Base-by-base conservation (phyloP, 2,888 invertebrate genomes). In the Salpingus planirostris region DNA sequence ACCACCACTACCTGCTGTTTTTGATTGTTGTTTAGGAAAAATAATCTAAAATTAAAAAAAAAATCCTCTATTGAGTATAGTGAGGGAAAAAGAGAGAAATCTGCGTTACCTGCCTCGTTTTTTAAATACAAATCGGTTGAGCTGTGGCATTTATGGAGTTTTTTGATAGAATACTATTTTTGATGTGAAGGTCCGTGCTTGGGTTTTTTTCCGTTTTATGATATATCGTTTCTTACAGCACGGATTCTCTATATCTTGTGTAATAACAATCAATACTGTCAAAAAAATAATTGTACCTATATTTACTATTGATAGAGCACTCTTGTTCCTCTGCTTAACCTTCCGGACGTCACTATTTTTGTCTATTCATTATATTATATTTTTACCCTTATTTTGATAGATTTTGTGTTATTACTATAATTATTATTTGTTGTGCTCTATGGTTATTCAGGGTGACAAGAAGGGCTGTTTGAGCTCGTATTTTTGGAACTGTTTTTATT, bases 361-460 rank as follows among this genome's bases (percentile, higher is more conserved):
- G n/a, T n/a, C n/a, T n/a, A n/a, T n/a, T n/a, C n/a, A n/a, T n/a
- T n/a, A 54, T 56, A 53, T 55, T 54, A 52, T 55, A 57, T 55
- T 33, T 53, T 46, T 42, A 37, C 38, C 39, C n/a, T n/a, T n/a
- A n/a, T n/a, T n/a, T n/a, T n/a, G n/a, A n/a, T 21, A 22, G 31
- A 34, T 31, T 38, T 29, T 32, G 33, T 29, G 29, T 33, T 37
- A 37, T 36, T 33, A 27, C 3, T 14, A 27, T 27, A 29, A n/a
- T n/a, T n/a, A n/a, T n/a, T 35, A 38, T 39, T 39, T 38, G 34
- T 34, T 49, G 44, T 42, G 44, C 42, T 42, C 29, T 41, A 54
- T 58, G 62, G 62, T 71, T 66, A 69, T 68, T 69, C 68, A 67
- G 66, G 67, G 64, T 67, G 62, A 67, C 69, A 65, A 69, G 70